A percentile compares a stretch with the other conserved stretches of the same genome.
Evolutionary conservation across 2,888 invertebrate genomes (phyloP).

Genomic region (Ochropacha duplaris): DNA sequence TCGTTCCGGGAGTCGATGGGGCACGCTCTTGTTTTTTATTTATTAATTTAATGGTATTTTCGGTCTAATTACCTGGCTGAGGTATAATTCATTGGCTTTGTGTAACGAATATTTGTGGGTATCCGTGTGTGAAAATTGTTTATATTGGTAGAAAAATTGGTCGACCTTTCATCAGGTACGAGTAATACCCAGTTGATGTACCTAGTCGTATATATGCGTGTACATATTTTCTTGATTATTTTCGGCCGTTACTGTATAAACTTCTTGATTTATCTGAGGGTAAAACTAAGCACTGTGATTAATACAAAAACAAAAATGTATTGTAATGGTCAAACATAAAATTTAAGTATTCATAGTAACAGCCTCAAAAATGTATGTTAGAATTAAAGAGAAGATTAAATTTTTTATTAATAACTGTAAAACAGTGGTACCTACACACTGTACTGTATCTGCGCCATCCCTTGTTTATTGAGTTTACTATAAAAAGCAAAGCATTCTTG

Average conservation of each 20-base stretch:
- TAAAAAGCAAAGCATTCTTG: conserved; percentile 84
- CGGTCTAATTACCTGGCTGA: conserved; percentile 81
- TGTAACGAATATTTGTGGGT: conserved; percentile 66
- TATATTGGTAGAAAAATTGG: conserved; percentile 22
- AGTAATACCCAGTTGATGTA: too few species aligned
- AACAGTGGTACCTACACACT: not conserved
- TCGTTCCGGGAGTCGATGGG: conserved; percentile 68
- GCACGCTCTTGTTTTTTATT: conserved; percentile 79
- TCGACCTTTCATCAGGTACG: conserved; percentile 7
- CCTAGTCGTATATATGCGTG: too few species aligned
- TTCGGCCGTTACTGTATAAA: too few species aligned
- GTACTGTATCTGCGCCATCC: conserved; percentile 23
- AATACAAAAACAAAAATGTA: too few species aligned
- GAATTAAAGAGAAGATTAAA: too few species aligned
- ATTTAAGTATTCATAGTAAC: not conserved
- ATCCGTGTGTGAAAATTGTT: conserved; percentile 52
- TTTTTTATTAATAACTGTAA: not conserved
- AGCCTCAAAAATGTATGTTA: not conserved
- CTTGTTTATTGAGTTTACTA: conserved; percentile 70
- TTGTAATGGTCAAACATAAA: not conserved
- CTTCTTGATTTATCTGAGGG: too few species aligned
- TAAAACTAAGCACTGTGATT: not conserved
- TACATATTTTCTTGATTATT: too few species aligned
- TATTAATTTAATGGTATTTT: conserved; percentile 83
- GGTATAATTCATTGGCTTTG: conserved; percentile 79